Evolutionary conservation across 2,888 invertebrate genomes (phyloP).

Genomic region (Lumbricus terrestris): DNA sequence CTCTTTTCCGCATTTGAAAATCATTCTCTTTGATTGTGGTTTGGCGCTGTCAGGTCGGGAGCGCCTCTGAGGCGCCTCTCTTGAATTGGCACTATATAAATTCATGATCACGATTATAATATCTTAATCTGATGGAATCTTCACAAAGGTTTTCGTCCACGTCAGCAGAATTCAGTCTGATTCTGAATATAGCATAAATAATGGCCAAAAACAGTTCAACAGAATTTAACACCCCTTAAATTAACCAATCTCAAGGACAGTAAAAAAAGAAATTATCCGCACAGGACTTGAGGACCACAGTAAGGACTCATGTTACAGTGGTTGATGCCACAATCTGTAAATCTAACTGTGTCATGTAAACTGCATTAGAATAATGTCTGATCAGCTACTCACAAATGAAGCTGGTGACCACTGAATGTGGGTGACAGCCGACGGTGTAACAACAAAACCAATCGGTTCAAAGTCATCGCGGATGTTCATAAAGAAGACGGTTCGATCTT

Average conservation of each 20-base stretch:
- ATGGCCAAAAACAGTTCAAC: neutral
- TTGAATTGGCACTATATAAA: no score
- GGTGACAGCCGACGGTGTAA: slow-evolving; percentile 49
- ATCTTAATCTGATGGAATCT: neutral
- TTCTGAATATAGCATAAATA: neutral
- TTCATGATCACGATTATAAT: no score
- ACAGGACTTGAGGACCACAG: no score
- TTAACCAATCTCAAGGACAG: neutral
- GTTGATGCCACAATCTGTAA: neutral
- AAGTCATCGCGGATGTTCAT: slow-evolving; percentile 48
- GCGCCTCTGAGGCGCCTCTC: no score
- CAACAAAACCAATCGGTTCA: slow-evolving; percentile 57
- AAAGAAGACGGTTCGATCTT: slow-evolving; percentile 58
- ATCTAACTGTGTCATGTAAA: neutral
- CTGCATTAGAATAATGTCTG: neutral
- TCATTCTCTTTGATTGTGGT: no score
- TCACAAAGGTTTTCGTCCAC: neutral
- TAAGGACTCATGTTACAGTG: no score
- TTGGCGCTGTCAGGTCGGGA: no score
- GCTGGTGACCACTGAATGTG: slow-evolving; percentile 56
- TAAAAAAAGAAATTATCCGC: neutral
- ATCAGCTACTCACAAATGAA: slow-evolving; percentile 48
- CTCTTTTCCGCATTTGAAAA: no score
- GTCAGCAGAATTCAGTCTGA: neutral
- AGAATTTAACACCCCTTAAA: neutral